Base-by-base conservation (phyloP, 53 echinoderm and acorn worm species). In the Mesocentrotus franciscanus region DNA sequence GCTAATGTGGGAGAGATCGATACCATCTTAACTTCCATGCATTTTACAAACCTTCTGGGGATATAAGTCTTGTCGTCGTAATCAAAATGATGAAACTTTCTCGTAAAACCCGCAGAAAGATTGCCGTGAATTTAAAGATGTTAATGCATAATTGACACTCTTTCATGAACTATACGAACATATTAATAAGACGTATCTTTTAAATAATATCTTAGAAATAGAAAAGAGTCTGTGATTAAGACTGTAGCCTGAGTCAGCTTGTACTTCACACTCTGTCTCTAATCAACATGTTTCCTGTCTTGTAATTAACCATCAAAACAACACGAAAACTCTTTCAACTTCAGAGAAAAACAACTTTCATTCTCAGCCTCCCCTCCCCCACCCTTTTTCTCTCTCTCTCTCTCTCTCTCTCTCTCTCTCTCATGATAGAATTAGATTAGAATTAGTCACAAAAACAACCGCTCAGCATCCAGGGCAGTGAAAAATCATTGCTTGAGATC, bases 271-370 rank as follows among this genome's bases (percentile, higher is more conserved):
- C 92, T 35, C 56, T 92, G 68, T 32, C 92, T 68, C 39, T 68
- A 92, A 92, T 92, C 92, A 61, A 27, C 32, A 27, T 61, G 15
- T 64, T 92, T 92, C 92, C 92, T 92, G 92, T 22, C 66, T 35
- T 33, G 20, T 66, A 92, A 61, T 92, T 92, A 90, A 60, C 59
- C 33, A 90, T 60, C 90, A 90, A 90, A 90, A 90, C 90, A 90
- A 90, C 33, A 15, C 29, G 58, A 32, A 9, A 32, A 27, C 39
- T 81, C 8, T 81, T 39, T 81, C 42, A 74, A 76, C 81, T 81
- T 33, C 81, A 81, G 9, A 33, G 81, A 36, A 36, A 36, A 81
- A 42, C 20, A 81, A 76, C 76, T 76, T 76, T 76, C 33, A 30
- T 81, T 36, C 42, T 39, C 8, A 20, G 2, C 42, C 18, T 36